phyloP scores from a whole-genome alignment of 2,888 invertebrate species.

The Neria commutata region DNA sequence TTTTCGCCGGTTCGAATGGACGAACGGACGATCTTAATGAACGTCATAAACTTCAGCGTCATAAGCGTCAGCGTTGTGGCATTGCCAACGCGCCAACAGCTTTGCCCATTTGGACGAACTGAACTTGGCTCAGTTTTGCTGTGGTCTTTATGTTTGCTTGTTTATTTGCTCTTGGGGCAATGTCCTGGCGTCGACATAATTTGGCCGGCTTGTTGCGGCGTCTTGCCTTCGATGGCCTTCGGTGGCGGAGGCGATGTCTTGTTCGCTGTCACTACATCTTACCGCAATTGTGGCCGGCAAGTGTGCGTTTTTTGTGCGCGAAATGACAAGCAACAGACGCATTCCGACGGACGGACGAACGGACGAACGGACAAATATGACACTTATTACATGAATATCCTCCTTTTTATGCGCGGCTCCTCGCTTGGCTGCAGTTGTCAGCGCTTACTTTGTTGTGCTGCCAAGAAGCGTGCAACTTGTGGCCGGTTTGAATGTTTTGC shows the following conservation, averaged over 20 bases:
- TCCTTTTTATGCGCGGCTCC: conserved; percentile 27
- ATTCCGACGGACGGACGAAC: conserved; percentile 12
- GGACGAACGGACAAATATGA: conserved; percentile 39
- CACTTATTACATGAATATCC: conserved; percentile 47
- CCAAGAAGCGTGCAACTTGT: too few species aligned
- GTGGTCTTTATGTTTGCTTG: too few species aligned
- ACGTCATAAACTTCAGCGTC: not conserved
- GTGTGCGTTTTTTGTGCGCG: not conserved
- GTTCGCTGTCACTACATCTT: too few species aligned
- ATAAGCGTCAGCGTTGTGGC: not conserved
- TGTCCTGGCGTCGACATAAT: conserved; percentile 37
- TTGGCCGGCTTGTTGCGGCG: conserved; percentile 1
- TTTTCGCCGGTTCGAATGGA: too few species aligned
- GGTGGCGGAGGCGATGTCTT: conserved; percentile 14
- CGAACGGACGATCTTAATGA: not conserved
- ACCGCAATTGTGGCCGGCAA: too few species aligned
- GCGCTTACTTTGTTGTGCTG: too few species aligned
- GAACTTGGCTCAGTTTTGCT: conserved; percentile 4
- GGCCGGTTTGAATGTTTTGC: too few species aligned
- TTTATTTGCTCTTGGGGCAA: conserved; percentile 44
- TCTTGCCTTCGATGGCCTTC: conserved; percentile 1
- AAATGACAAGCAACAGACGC: conserved; percentile 5
- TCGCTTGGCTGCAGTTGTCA: conserved; percentile 9
- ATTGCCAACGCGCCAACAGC: not conserved
- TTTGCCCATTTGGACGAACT: not conserved